These are phyloP conservation scores for Notamacropus eugenii DNA, from an alignment of 2,797 vertebrate species.

Conservation along the genomic window DNA sequence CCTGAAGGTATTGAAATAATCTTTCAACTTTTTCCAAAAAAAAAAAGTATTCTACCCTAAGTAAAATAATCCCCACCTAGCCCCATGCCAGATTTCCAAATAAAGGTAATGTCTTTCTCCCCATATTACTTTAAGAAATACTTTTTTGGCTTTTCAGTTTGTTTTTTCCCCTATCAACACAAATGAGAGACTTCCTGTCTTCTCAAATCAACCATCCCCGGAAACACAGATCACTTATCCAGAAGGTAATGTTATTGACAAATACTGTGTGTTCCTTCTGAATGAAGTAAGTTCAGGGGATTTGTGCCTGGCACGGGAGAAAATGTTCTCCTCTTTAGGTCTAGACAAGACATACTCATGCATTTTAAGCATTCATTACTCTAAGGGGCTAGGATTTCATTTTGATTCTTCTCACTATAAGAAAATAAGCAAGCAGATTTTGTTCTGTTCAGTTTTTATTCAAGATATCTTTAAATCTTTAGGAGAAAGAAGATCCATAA, in stretches of 20 bases:
- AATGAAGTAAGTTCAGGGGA: constrained; percentile 42
- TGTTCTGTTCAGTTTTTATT: background rate
- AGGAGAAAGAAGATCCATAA: background rate
- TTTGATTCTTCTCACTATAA: constrained; percentile 25
- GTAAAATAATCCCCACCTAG: background rate
- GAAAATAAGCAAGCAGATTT: constrained; percentile 21
- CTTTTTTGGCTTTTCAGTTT: background rate
- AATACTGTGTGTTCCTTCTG: constrained; percentile 12
- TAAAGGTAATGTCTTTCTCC: background rate
- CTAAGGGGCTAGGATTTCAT: background rate
- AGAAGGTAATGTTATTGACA: constrained; percentile 17
- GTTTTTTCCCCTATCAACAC: background rate
- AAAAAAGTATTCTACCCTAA: background rate
- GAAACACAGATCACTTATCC: constrained; percentile 41
- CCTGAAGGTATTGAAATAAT: background rate
- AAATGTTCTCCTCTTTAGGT: constrained; percentile 33
- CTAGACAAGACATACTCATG: constrained; percentile 5
- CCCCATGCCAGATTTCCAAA: background rate
- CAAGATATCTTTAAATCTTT: constrained; percentile 22
- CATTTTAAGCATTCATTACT: constrained; percentile 22
- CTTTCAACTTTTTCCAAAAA: background rate
- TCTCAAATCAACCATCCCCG: background rate
- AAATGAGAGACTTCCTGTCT: background rate
- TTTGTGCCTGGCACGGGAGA: background rate
- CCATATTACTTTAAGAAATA: background rate